Percentiles rank a stretch among this genome's conserved stretches.
phyloP scores from a whole-genome alignment of 1,140 invertebrate genomes.

The Leptestheria dahalacensis region DNA sequence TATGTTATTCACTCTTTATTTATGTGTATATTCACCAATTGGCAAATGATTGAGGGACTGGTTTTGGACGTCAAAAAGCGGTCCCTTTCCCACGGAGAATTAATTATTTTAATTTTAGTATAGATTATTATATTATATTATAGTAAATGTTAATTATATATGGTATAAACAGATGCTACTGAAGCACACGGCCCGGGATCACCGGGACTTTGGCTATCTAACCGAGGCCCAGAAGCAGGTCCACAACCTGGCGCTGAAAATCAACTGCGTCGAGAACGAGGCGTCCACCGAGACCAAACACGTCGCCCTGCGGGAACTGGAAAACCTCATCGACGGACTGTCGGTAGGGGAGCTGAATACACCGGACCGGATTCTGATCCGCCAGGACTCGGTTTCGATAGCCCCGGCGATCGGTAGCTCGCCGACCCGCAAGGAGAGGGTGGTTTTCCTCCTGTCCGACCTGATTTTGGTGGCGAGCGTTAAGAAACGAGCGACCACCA shows the following conservation, averaged over 20 bases:
- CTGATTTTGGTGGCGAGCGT: conserved; percentile 74
- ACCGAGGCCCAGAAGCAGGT: conserved; percentile 73
- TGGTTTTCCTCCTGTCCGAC: conserved; percentile 86
- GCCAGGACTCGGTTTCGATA: conserved; percentile 75
- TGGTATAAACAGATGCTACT: conserved; percentile 52
- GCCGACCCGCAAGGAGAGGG: conserved; percentile 75
- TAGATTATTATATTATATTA: no score
- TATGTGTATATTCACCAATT: no score
- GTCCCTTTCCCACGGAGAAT: no score
- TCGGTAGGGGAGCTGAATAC: conserved; percentile 30
- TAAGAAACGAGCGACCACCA: conserved; percentile 65
- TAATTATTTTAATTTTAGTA: no score
- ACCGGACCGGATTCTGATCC: conserved; percentile 42
- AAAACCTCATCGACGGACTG: conserved; percentile 41
- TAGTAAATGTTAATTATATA: no score
- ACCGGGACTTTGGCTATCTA: conserved; percentile 72
- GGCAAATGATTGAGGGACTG: no score
- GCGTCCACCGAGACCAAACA: conserved; percentile 23
- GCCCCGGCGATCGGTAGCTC: conserved; percentile 37
- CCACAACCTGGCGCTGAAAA: conserved; percentile 77
- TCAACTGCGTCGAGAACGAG: conserved; percentile 63
- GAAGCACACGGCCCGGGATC: conserved; percentile 69
- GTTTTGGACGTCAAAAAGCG: no score
- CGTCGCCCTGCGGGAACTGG: conserved; percentile 61
- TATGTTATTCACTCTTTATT: no score